Conservation (phyloP, 2,113 vertebrate species). For the Salvator merianae region DNA sequence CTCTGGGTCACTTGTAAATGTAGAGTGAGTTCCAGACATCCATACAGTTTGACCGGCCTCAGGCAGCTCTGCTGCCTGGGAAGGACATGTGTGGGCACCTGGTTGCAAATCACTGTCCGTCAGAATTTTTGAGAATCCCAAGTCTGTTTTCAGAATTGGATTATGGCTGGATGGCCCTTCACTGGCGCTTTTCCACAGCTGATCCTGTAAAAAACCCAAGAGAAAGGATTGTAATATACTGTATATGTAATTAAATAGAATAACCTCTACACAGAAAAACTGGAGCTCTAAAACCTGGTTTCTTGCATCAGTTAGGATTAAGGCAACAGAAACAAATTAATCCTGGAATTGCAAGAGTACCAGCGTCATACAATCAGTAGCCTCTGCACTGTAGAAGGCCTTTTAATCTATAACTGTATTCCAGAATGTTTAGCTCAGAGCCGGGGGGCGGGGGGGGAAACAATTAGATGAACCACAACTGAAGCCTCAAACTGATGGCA, state of each 20-base stretch:
- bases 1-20: constrained; percentile 16
- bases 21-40: not conserved
- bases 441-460: not conserved
- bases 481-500: not conserved
- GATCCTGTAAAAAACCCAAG: constrained; percentile 57
- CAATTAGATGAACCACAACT: not conserved
- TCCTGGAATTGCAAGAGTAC: not conserved
- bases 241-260: not conserved
- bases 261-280: not conserved
- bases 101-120: constrained; percentile 29
- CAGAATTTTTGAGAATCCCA: constrained; percentile 12
- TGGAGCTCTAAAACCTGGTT: no score
- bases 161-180: constrained; percentile 38
- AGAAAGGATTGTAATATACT: constrained; percentile 12
- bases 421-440: not conserved
- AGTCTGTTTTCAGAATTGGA: constrained; percentile 36
- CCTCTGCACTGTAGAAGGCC: not conserved
- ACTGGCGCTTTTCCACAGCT: not conserved
- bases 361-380: not conserved
- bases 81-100: not conserved
- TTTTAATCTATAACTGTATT: not conserved
- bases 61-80: constrained; percentile 13
- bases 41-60: not conserved
- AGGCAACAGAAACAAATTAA: not conserved
- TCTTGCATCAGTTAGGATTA: no score